phyloP scores from a whole-genome alignment of 2,797 vertebrate species.

The Novumbra hubbsi region DNA sequence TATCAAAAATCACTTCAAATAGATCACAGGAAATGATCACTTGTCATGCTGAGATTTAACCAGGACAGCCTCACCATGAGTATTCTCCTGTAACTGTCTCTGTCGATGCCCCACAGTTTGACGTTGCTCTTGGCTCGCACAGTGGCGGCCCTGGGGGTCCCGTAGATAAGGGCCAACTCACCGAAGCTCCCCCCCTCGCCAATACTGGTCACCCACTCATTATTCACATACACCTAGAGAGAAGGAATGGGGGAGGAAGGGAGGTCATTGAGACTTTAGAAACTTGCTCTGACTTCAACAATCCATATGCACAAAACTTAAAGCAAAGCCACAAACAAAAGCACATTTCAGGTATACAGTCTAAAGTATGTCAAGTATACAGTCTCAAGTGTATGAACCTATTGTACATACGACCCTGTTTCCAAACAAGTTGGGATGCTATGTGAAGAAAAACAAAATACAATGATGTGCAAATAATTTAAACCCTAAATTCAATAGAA shows the following conservation, averaged over 20 bases:
- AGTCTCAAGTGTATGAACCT: too few species aligned
- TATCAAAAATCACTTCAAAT: not conserved
- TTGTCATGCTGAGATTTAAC: not conserved
- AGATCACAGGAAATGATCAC: not conserved
- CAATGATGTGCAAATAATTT: too few species aligned
- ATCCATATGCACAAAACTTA: too few species aligned
- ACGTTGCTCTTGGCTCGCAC: slow-evolving; percentile 95
- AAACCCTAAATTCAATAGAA: too few species aligned
- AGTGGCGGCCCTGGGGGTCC: slow-evolving; percentile 92
- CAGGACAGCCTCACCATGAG: slow-evolving; percentile 82
- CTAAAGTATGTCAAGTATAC: too few species aligned
- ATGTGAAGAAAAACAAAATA: too few species aligned
- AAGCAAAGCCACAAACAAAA: too few species aligned
- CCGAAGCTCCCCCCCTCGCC: slow-evolving; percentile 98
- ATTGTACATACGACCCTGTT: too few species aligned
- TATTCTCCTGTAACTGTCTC: slow-evolving; percentile 96
- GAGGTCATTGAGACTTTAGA: not conserved
- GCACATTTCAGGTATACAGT: too few species aligned
- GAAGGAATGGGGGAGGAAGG: not conserved
- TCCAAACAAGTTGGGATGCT: too few species aligned
- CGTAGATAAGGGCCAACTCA: slow-evolving; percentile 94
- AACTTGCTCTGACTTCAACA: too few species aligned
- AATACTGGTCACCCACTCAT: slow-evolving; percentile 94
- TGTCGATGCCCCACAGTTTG: slow-evolving; percentile 96
- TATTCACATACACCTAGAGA: slow-evolving; percentile 93